Conservation (phyloP, 2,888 invertebrate species). For the Dasysyrphus albostriatus region DNA sequence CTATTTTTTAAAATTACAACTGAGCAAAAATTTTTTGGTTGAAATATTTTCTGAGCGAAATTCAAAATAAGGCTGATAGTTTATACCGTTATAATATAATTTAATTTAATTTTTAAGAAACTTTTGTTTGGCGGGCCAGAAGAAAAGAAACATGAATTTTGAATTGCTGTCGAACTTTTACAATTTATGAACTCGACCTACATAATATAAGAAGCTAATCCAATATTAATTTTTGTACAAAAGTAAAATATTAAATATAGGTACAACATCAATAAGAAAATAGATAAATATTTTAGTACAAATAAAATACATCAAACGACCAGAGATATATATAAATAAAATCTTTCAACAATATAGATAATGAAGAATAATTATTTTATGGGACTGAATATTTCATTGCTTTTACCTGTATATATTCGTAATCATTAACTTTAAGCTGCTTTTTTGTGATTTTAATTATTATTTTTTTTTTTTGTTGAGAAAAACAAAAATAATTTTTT, state of each 20-base stretch:
- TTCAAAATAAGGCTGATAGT: no score
- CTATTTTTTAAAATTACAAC: no score
- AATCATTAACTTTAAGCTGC: slow-evolving; percentile 84
- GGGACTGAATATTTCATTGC: slow-evolving; percentile 26
- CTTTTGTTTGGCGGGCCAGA: no score
- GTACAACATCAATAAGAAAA: slow-evolving; percentile 24
- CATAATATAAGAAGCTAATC: neutral
- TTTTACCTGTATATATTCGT: slow-evolving; percentile 84
- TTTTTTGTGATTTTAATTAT: slow-evolving; percentile 78
- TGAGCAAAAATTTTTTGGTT: no score
- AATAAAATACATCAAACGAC: slow-evolving; percentile 5
- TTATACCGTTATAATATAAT: no score
- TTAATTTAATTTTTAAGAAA: no score
- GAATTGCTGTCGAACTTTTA: neutral
- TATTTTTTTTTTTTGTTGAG: slow-evolving; percentile 52
- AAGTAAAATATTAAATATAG: neutral
- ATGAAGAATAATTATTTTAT: slow-evolving; percentile 24
- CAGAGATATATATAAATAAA: slow-evolving; percentile 14
- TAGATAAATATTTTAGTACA: neutral
- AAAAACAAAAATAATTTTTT: slow-evolving; percentile 63
- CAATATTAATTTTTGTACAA: neutral
- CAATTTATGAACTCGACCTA: neutral
- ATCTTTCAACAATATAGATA: slow-evolving; percentile 41
- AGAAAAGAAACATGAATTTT: no score
- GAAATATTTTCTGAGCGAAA: no score